phyloP scores from a whole-genome alignment of 1,140 invertebrate species.

The Coptotermes formosanus region DNA sequence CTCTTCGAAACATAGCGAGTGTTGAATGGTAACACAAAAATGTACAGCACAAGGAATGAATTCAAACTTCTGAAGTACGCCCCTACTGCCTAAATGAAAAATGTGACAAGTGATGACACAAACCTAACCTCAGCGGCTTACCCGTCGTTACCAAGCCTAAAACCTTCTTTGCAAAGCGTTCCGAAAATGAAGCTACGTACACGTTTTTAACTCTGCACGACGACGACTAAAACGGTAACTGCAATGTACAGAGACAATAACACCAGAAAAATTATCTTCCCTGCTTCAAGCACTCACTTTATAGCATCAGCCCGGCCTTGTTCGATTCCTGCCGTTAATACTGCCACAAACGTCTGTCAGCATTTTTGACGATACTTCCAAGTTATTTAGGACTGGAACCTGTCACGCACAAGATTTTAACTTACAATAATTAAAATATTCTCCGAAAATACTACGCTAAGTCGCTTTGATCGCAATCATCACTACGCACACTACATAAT shows the following conservation, averaged over 20 bases:
- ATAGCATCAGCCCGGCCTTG: conserved; percentile 62
- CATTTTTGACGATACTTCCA: conserved; percentile 21
- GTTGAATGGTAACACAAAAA: conserved; percentile 22
- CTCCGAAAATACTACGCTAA: too few relatives aligned
- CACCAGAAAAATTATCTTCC: conserved; percentile 46
- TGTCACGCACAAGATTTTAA: too few relatives aligned
- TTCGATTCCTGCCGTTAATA: conserved; percentile 57
- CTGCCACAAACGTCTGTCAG: conserved; percentile 49
- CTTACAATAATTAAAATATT: too few relatives aligned
- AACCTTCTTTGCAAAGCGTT: background rate
- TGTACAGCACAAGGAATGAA: conserved; percentile 34
- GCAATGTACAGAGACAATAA: conserved; percentile 11
- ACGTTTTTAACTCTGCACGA: too few relatives aligned
- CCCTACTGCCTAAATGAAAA: background rate
- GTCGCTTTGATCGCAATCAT: too few relatives aligned
- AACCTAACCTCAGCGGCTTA: background rate
- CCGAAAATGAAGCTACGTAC: background rate
- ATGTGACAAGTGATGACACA: too few relatives aligned
- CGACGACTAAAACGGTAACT: too few relatives aligned
- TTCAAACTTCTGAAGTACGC: conserved; percentile 35
- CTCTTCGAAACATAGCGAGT: too few relatives aligned
- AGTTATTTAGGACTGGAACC: background rate
- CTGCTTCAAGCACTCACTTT: conserved; percentile 57
- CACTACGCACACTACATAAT: too few relatives aligned
- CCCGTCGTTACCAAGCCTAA: background rate